Evolutionary conservation across 1,140 invertebrate species (phyloP).

Genomic region (Periplaneta americana): DNA sequence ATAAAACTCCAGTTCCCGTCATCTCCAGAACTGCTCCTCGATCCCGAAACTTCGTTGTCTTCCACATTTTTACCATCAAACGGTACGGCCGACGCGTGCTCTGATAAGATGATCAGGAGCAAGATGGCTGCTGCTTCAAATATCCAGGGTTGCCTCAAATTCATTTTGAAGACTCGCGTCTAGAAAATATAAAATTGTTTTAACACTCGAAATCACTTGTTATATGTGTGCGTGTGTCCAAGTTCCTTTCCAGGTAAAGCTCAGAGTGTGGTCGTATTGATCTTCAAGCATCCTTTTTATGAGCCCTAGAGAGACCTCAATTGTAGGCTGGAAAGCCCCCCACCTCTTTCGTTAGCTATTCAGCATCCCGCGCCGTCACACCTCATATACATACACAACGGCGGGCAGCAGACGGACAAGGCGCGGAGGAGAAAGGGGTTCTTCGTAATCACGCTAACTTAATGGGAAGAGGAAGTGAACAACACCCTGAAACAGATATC

Average conservation of each 20-base stretch:
- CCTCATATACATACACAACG: background rate
- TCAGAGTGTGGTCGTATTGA: background rate
- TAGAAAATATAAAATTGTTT: background rate
- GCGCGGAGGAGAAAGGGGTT: background rate
- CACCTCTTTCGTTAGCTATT: background rate
- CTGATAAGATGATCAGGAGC: background rate
- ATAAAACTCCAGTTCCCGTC: background rate
- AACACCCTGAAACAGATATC: background rate
- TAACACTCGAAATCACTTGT: background rate
- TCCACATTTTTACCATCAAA: background rate
- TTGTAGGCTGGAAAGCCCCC: background rate
- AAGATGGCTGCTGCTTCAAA: background rate
- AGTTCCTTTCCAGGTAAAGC: background rate
- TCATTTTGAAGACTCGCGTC: background rate
- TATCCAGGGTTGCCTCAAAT: background rate
- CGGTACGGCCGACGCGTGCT: background rate
- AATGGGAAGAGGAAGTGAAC: slow-evolving; percentile 1
- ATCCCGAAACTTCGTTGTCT: background rate
- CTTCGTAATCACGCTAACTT: background rate
- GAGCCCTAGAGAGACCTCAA: slow-evolving; percentile 1
- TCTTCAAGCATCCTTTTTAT: background rate
- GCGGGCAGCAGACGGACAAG: background rate
- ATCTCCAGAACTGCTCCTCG: background rate
- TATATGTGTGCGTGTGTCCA: background rate
- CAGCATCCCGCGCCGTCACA: background rate